Percentiles rank a stretch among this genome's conserved stretches.
phyloP scores from a whole-genome alignment of 2,797 vertebrate genomes.

The Lophotriccus pileatus region DNA sequence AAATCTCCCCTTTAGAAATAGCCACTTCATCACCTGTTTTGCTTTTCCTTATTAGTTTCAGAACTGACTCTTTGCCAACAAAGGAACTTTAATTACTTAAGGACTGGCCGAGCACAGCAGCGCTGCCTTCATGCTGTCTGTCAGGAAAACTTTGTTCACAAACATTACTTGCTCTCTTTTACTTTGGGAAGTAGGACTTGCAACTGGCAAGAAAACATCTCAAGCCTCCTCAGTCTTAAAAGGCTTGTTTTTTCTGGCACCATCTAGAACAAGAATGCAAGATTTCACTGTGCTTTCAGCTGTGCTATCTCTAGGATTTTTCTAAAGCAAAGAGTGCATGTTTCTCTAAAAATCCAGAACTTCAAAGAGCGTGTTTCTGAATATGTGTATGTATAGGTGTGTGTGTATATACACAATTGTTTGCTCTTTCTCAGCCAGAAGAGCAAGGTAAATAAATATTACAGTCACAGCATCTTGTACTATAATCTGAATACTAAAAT shows the following conservation, averaged over 20 bases:
- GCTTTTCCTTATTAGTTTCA: neutral
- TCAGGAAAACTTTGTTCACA: constrained; percentile 30
- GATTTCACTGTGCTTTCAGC: constrained; percentile 15
- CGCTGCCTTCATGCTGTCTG: neutral
- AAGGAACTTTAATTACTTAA: constrained; percentile 1
- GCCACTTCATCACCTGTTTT: constrained; percentile 3
- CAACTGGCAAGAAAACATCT: constrained; percentile 46
- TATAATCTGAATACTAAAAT: neutral
- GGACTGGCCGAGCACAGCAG: neutral
- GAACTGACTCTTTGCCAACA: neutral
- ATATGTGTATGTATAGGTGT: neutral
- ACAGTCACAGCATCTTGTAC: neutral
- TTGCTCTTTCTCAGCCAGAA: neutral
- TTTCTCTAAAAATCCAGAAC: neutral
- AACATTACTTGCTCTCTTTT: constrained; percentile 19
- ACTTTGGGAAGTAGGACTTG: neutral
- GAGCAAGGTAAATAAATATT: neutral
- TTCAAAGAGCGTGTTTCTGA: neutral
- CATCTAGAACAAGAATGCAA: neutral
- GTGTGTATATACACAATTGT: neutral
- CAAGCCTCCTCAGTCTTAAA: constrained; percentile 30
- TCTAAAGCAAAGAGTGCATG: neutral
- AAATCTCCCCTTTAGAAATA: neutral
- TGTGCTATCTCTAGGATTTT: constrained; percentile 42
- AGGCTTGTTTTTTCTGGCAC: constrained; percentile 58